A percentile compares a stretch with the other conserved stretches of the same genome.
Evolutionary conservation across 2,888 invertebrate species (phyloP).

Genomic region (Erebia palarica): DNA sequence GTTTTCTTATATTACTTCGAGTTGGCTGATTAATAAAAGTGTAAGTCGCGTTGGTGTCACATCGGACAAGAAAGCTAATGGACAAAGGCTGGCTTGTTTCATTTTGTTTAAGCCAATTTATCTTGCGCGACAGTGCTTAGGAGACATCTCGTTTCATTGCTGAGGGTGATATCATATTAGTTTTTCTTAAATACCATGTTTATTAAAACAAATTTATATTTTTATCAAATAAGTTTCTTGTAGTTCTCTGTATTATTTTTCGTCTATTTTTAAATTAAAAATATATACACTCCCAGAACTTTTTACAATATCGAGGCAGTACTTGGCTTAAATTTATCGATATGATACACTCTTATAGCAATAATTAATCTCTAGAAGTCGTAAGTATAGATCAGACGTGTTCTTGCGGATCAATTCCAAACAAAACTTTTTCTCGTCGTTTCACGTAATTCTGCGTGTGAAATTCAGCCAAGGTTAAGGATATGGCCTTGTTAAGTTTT

Average conservation of each 20-base stretch:
- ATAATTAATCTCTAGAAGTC: no score
- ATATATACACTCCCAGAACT: no score
- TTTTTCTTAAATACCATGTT: no score
- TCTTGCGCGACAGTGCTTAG: constrained; percentile 22
- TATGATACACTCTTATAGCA: no score
- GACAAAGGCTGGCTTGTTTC: constrained; percentile 23
- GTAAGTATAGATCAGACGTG: background rate
- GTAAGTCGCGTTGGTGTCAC: constrained; percentile 12
- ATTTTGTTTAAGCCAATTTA: constrained; percentile 24
- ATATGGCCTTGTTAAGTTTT: constrained; percentile 3
- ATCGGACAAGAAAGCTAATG: constrained; percentile 29
- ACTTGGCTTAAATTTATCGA: no score
- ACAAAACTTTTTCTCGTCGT: background rate
- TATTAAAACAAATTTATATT: no score
- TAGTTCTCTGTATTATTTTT: no score
- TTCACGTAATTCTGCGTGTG: background rate
- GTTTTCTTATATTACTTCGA: background rate
- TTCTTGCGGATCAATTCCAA: background rate
- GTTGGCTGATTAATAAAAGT: constrained; percentile 8
- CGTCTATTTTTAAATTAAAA: no score
- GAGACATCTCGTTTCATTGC: no score
- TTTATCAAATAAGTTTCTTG: no score
- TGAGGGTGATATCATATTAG: no score
- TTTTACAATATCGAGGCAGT: no score
- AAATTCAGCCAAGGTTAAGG: constrained; percentile 5